Conservation (phyloP, 2,113 vertebrate genomes). For the Stigmatopora argus region DNA sequence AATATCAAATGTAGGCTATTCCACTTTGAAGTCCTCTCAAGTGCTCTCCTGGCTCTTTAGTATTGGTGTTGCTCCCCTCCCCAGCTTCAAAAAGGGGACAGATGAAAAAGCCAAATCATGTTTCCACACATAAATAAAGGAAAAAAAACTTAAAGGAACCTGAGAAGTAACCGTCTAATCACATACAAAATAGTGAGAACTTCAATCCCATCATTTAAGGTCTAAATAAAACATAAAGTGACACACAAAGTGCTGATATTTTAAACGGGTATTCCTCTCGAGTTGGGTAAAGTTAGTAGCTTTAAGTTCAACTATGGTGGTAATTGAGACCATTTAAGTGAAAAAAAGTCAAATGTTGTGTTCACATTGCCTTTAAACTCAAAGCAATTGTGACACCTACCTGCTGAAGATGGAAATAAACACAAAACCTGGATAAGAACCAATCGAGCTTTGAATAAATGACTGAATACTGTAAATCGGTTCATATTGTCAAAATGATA, state of each 20-base stretch:
- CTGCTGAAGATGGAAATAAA: constrained; percentile 88
- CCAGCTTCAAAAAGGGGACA: constrained; percentile 74
- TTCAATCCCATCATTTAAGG: constrained; percentile 64
- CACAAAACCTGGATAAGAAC: constrained; percentile 41
- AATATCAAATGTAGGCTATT: constrained; percentile 98
- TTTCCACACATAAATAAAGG: constrained; percentile 75
- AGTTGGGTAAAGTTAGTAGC: constrained; percentile 60
- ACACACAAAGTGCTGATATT: constrained; percentile 34
- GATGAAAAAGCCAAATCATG: constrained; percentile 75
- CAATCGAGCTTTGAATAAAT: constrained; percentile 53
- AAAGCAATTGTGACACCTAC: constrained; percentile 99
- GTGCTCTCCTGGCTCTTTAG: constrained; percentile 80
- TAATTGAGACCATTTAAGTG: constrained; percentile 80
- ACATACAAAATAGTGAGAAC: constrained; percentile 79
- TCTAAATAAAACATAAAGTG: constrained; percentile 38
- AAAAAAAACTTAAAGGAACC: constrained; percentile 86
- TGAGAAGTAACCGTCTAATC: constrained; percentile 93
- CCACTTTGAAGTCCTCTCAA: constrained; percentile 89
- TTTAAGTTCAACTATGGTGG: constrained; percentile 74
- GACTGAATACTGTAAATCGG: constrained; percentile 30
- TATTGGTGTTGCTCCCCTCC: constrained; percentile 59
- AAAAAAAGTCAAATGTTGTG: constrained; percentile 76
- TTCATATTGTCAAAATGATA: constrained; percentile 14
- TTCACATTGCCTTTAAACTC: constrained; percentile 79
- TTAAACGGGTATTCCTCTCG: constrained; percentile 59